Evolutionary conservation across 2,113 vertebrate species (phyloP).

Genomic region (Trochalopteron elliotii): DNA sequence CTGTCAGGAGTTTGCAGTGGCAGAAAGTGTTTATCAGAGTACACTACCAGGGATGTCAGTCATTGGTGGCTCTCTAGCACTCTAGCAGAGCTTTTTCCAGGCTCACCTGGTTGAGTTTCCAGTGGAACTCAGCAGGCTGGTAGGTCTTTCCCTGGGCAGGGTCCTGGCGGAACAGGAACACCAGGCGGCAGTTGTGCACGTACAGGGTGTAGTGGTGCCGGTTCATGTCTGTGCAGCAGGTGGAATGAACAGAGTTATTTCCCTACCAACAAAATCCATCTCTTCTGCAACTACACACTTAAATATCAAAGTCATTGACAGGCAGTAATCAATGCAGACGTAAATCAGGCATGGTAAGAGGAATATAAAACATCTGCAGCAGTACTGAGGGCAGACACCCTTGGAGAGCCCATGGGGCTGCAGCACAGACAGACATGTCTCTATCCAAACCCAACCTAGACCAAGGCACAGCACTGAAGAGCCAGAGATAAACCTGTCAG

Average conservation of each 20-base stretch:
- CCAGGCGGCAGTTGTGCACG: constrained; percentile 90
- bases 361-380: not conserved
- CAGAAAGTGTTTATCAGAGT: not conserved
- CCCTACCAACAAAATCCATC: not conserved
- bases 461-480: not conserved
- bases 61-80: fast-evolving
- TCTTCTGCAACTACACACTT: not conserved
- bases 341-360: not conserved
- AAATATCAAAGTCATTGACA: fast-evolving
- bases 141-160: constrained; percentile 84
- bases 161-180: constrained; percentile 93
- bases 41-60: fast-evolving
- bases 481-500: not conserved
- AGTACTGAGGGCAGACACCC: not conserved
- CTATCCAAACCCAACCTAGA: not conserved
- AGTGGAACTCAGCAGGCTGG: constrained; percentile 95
- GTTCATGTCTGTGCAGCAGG: constrained; percentile 85
- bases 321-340: not conserved
- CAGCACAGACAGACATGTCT: not conserved
- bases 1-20: not conserved
- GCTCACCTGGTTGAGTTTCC: constrained; percentile 93
- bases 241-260: not conserved
- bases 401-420: not conserved
- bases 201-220: constrained; percentile 92
- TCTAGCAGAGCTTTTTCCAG: not conserved